Evolutionary conservation across 2,113 vertebrate genomes (phyloP).

Genomic region (Pedionomus torquatus): DNA sequence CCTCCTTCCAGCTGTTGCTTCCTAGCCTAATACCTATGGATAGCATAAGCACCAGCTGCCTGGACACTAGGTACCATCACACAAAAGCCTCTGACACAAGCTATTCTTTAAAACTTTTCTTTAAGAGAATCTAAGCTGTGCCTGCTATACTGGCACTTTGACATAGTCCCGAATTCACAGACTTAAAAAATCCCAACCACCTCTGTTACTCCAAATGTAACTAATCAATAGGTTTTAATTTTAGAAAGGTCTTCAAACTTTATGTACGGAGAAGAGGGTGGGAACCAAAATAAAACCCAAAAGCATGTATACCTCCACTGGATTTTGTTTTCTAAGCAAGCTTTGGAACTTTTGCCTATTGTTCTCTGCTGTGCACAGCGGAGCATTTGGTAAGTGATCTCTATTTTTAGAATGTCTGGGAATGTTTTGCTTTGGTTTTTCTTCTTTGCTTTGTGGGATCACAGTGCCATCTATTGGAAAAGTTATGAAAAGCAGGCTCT

Average conservation of each 20-base stretch:
- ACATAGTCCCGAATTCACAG: background rate
- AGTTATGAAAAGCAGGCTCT: background rate
- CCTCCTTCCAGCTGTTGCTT: background rate
- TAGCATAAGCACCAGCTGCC: background rate
- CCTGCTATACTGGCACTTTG: background rate
- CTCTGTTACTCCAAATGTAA: background rate
- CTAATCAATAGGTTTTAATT: background rate
- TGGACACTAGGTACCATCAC: background rate
- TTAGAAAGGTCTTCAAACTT: background rate
- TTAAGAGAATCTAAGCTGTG: background rate
- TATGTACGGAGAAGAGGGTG: rapidly evolving
- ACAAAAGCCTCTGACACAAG: background rate
- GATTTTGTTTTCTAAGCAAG: background rate
- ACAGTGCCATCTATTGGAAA: slow-evolving; percentile 61
- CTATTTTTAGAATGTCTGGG: slow-evolving; percentile 55
- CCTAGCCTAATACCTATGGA: background rate
- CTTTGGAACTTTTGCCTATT: slow-evolving; percentile 15
- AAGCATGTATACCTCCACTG: background rate
- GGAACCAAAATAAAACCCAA: background rate
- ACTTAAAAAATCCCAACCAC: background rate
- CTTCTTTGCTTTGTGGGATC: background rate
- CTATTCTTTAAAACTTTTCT: background rate
- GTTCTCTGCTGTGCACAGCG: background rate
- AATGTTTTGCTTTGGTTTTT: background rate
- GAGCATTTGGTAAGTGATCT: background rate